These are phyloP conservation scores for Platycnemis pennipes DNA, from an alignment of 2,888 invertebrate species.

Conservation along the genomic window DNA sequence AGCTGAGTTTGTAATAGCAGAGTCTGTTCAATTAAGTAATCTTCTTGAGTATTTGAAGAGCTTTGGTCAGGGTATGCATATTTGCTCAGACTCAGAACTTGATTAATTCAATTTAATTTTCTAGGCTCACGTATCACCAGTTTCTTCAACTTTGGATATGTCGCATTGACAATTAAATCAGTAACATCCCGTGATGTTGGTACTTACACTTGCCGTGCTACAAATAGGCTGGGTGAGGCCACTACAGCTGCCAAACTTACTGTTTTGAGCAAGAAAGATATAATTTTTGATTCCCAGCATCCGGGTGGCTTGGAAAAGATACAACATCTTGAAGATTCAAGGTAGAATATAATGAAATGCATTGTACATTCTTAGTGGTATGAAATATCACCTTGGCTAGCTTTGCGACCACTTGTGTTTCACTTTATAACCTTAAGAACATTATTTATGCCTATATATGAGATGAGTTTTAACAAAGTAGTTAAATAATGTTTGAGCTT, in stretches of 20 bases:
- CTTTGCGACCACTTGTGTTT: too few species aligned
- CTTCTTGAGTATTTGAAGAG: too few species aligned
- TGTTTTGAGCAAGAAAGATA: conserved; percentile 91
- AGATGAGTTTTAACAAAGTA: too few species aligned
- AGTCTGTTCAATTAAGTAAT: too few species aligned
- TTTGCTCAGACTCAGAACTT: too few species aligned
- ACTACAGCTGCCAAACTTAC: conserved; percentile 90
- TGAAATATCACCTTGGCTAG: too few species aligned
- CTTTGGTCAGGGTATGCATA: background rate
- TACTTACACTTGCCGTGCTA: conserved; percentile 93
- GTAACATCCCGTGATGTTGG: conserved; percentile 95
- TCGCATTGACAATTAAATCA: conserved; percentile 95
- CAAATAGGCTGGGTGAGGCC: conserved; percentile 92
- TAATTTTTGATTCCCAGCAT: conserved; percentile 93
- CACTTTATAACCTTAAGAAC: too few species aligned
- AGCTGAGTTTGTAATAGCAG: background rate
- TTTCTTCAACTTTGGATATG: conserved; percentile 97
- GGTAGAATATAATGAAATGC: too few species aligned
- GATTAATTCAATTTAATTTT: conserved; percentile 69
- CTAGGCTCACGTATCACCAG: conserved; percentile 92
- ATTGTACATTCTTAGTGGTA: too few species aligned
- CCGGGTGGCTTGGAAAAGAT: conserved; percentile 95
- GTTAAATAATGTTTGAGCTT: too few species aligned
- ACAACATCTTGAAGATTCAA: conserved; percentile 90
- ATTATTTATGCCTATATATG: too few species aligned